These are phyloP conservation scores for Lordiphosa mommai DNA, from an alignment of 1,140 invertebrate genomes.

Conservation along the genomic window DNA sequence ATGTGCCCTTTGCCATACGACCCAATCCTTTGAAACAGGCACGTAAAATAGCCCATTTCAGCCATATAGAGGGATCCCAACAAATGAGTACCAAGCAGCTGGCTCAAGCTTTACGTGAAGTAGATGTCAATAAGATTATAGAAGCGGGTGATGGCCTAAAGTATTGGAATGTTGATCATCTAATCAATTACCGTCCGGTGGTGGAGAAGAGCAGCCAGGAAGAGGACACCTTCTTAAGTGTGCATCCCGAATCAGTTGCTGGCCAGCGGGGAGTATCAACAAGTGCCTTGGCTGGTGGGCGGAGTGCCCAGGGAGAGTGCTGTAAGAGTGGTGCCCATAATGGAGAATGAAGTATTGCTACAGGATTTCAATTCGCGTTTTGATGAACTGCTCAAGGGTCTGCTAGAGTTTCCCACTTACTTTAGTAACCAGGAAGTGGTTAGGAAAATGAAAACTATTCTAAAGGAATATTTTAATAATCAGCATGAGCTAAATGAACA, in stretches of 20 bases:
- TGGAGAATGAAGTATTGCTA: slow-evolving; percentile 42
- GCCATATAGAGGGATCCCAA: slow-evolving; percentile 34
- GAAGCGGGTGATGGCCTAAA: slow-evolving; percentile 54
- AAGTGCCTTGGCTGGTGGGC: slow-evolving; percentile 79
- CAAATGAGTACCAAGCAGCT: slow-evolving; percentile 30
- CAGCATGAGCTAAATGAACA: slow-evolving; percentile 30
- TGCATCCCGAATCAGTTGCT: slow-evolving; percentile 68
- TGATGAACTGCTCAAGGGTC: slow-evolving; percentile 38
- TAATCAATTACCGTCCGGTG: slow-evolving; percentile 78
- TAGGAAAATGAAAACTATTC: slow-evolving; percentile 23
- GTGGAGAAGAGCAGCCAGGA: slow-evolving; percentile 40
- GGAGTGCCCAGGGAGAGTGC: slow-evolving; percentile 75
- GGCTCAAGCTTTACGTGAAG: slow-evolving; percentile 68
- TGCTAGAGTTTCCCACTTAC: slow-evolving; percentile 41
- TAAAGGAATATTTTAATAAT: slow-evolving; percentile 51
- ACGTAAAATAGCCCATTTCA: slow-evolving; percentile 25
- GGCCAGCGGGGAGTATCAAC: slow-evolving; percentile 49
- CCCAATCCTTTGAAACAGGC: slow-evolving; percentile 80
- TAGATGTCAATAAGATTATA: slow-evolving; percentile 60
- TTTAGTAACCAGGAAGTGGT: neutral
- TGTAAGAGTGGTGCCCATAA: slow-evolving; percentile 67
- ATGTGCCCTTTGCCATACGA: slow-evolving; percentile 82
- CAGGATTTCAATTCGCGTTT: slow-evolving; percentile 59
- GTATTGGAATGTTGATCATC: slow-evolving; percentile 75
- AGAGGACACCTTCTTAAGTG: slow-evolving; percentile 68